These are phyloP conservation scores for Excalfactoria chinensis DNA, from an alignment of 2,113 vertebrate genomes.

Conservation along the genomic window DNA sequence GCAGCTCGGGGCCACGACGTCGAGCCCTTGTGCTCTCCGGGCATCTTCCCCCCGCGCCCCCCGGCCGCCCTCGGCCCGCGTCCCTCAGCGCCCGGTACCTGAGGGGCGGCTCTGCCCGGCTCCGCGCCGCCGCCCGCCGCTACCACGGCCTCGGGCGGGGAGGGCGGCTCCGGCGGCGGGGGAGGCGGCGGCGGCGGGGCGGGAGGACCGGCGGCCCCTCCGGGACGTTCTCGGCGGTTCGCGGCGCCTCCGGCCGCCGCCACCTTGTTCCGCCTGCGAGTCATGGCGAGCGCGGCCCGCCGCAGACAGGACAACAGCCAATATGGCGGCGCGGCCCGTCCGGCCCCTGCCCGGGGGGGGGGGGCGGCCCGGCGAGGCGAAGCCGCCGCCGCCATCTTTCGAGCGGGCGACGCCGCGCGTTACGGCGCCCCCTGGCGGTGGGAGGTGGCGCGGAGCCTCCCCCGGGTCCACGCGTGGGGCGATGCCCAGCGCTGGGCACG, in stretches of 20 bases:
- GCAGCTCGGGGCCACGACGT: no score
- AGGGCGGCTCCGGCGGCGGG: constrained; percentile 52
- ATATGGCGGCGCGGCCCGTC: constrained; percentile 91
- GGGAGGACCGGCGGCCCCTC: constrained; percentile 24
- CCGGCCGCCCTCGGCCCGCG: no score
- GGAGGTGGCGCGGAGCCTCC: neutral
- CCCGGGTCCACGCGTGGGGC: no score
- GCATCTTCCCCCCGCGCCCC: no score
- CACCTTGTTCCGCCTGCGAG: constrained; percentile 89
- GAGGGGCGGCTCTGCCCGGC: constrained; percentile 79
- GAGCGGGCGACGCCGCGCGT: neutral
- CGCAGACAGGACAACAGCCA: constrained; percentile 94
- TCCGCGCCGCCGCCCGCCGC: constrained; percentile 80
- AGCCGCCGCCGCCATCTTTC: constrained; percentile 76
- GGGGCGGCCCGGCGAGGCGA: constrained; percentile 75
- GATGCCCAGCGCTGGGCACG: no score
- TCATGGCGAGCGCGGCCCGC: constrained; percentile 78
- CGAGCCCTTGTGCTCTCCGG: no score
- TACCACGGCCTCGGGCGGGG: constrained; percentile 69
- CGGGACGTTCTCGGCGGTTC: neutral
- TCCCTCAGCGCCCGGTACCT: no score
- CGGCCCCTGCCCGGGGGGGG: constrained; percentile 73
- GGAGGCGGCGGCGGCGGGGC: constrained; percentile 18
- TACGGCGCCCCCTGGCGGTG: constrained; percentile 16
- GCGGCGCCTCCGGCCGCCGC: constrained; percentile 15